Conservation (phyloP, 2,888 invertebrate genomes). For the Anticlea derivata region DNA sequence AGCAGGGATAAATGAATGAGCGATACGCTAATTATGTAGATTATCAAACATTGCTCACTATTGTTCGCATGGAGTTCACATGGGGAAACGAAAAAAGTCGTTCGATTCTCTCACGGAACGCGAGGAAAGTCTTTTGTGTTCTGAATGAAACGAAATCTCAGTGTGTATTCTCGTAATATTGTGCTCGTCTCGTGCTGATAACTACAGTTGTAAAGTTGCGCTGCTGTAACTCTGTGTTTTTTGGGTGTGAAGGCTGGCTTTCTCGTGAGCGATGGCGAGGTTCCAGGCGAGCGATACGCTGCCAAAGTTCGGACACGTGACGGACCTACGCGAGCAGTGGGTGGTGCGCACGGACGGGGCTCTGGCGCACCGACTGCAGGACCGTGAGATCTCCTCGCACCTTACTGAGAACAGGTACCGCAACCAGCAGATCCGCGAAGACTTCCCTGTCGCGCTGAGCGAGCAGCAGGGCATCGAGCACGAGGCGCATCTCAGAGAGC, state of each 20-base stretch:
- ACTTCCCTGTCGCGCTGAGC: constrained; percentile 74
- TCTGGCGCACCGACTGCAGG: constrained; percentile 75
- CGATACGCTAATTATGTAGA: constrained; percentile 67
- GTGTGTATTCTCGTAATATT: constrained; percentile 14
- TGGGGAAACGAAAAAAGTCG: constrained; percentile 66
- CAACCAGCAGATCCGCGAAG: constrained; percentile 78
- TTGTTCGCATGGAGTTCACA: constrained; percentile 68
- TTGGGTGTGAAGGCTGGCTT: constrained; percentile 42
- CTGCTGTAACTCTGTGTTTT: constrained; percentile 38
- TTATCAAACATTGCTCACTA: constrained; percentile 63
- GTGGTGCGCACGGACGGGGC: constrained; percentile 76
- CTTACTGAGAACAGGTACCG: constrained; percentile 75
- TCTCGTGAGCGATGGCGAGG: constrained; percentile 63
- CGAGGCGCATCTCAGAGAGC: constrained; percentile 63
- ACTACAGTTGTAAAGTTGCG: constrained; percentile 44
- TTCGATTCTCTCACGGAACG: constrained; percentile 65
- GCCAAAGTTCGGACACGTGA: constrained; percentile 78
- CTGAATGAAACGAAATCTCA: constrained; percentile 41
- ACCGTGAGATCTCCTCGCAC: constrained; percentile 77
- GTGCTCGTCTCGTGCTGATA: constrained; percentile 42
- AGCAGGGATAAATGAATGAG: constrained; percentile 55
- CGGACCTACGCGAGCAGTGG: constrained; percentile 78
- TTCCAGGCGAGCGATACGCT: constrained; percentile 73
- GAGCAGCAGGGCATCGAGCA: constrained; percentile 74
- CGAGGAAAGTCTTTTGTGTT: constrained; percentile 69